Percentiles rank a stretch among this genome's conserved stretches.
Evolutionary conservation across 2,797 vertebrate genomes (phyloP).

Genomic region (Periophthalmus magnuspinnatus): DNA sequence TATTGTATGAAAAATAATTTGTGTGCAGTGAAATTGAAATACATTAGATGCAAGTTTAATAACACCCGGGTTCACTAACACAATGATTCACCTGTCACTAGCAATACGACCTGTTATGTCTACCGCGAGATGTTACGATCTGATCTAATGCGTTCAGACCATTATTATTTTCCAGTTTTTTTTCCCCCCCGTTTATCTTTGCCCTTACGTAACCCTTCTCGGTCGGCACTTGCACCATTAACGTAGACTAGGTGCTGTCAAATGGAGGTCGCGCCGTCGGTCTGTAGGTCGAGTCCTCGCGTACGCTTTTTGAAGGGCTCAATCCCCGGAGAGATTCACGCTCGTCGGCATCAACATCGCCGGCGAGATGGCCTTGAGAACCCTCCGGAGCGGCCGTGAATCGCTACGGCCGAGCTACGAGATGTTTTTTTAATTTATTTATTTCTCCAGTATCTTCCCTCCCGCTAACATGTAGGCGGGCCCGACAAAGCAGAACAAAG

Average conservation of each 20-base stretch:
- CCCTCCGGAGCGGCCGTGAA: constrained; percentile 49
- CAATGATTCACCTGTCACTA: constrained; percentile 9
- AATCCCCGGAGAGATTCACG: constrained; percentile 47
- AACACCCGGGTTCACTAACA: constrained; percentile 5
- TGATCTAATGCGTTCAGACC: neutral
- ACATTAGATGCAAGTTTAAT: constrained; percentile 7
- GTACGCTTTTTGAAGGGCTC: constrained; percentile 40
- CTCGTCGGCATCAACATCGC: constrained; percentile 48
- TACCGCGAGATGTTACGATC: neutral
- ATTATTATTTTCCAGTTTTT: neutral
- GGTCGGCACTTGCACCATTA: constrained; percentile 6
- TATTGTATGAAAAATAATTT: constrained; percentile 17
- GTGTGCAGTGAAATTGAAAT: constrained; percentile 14
- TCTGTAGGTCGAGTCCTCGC: constrained; percentile 30
- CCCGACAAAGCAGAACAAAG: constrained; percentile 68
- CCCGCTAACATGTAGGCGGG: constrained; percentile 48
- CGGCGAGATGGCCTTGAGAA: constrained; percentile 49
- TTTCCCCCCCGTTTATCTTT: neutral
- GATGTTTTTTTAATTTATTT: constrained; percentile 56
- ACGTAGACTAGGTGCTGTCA: constrained; percentile 27
- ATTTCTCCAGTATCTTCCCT: constrained; percentile 32
- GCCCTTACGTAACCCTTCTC: neutral
- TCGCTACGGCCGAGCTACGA: constrained; percentile 54
- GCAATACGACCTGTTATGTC: neutral
- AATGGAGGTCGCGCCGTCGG: constrained; percentile 33